phyloP scores from a whole-genome alignment of 2,888 invertebrate species.

The Melanostoma scalare region DNA sequence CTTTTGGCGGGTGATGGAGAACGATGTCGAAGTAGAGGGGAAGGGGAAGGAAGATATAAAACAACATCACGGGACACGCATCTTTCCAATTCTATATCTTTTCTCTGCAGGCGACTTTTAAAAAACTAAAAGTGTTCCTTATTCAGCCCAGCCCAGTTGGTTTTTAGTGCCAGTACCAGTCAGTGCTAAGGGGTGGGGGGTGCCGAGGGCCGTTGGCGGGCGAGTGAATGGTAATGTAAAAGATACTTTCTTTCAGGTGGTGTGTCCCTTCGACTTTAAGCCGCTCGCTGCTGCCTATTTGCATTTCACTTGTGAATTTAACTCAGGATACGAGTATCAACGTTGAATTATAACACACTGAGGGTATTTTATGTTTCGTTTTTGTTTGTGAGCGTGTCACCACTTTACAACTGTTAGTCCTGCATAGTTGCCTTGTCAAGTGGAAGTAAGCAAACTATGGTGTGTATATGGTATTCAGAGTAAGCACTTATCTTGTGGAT shows the following conservation, averaged over 20 bases:
- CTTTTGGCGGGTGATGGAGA: neutral
- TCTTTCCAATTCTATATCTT: slow-evolving; percentile 51
- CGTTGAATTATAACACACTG: slow-evolving; percentile 37
- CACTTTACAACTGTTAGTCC: slow-evolving; percentile 63
- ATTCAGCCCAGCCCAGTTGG: slow-evolving; percentile 4
- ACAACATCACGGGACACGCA: slow-evolving; percentile 29
- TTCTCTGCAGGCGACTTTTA: slow-evolving; percentile 49
- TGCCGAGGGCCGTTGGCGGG: neutral
- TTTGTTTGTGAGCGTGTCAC: slow-evolving; percentile 53
- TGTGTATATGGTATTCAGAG: neutral
- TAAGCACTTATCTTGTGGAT: slow-evolving; percentile 67
- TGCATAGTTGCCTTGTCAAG: slow-evolving; percentile 67
- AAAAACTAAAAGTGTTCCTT: slow-evolving; percentile 23
- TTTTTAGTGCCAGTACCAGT: slow-evolving; percentile 5
- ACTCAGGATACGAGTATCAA: slow-evolving; percentile 30
- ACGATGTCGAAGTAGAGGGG: neutral
- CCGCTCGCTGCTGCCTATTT: slow-evolving; percentile 26
- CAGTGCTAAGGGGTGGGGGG: neutral
- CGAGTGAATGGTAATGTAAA: slow-evolving; percentile 7
- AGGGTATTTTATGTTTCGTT: neutral
- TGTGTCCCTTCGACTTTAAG: slow-evolving; percentile 3
- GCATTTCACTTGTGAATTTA: slow-evolving; percentile 51
- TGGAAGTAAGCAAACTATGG: slow-evolving; percentile 35
- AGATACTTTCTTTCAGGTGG: slow-evolving; percentile 52
- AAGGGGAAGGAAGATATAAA: slow-evolving; percentile 3